Evolutionary conservation across 2,797 vertebrate genomes (phyloP).

Genomic region (Crenichthys baileyi): DNA sequence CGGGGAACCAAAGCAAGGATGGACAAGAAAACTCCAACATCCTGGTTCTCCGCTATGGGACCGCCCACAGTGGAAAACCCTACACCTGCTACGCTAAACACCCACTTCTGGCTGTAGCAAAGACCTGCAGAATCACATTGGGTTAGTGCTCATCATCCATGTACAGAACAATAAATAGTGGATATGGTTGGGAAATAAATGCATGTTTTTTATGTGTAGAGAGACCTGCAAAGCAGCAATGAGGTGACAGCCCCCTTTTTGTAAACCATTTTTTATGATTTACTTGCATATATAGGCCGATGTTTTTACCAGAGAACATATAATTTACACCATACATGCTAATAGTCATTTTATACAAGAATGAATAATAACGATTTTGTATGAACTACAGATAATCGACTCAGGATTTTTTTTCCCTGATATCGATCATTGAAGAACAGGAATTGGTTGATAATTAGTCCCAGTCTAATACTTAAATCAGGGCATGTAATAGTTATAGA

Average conservation of each 20-base stretch:
- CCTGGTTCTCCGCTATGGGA: constrained; percentile 80
- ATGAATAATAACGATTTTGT: no score
- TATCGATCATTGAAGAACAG: neutral
- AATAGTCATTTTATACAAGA: neutral
- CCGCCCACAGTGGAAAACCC: constrained; percentile 75
- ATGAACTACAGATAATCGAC: no score
- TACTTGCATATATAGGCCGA: neutral
- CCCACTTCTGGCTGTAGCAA: constrained; percentile 74
- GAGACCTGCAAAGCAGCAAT: constrained; percentile 64
- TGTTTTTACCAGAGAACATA: neutral
- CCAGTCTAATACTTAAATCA: neutral
- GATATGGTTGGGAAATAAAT: neutral
- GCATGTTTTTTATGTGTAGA: constrained; percentile 68
- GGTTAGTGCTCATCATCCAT: constrained; percentile 69
- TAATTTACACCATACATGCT: neutral
- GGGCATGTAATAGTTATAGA: neutral
- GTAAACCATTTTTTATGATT: neutral
- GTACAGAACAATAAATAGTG: neutral
- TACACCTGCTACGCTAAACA: constrained; percentile 86
- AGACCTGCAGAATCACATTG: constrained; percentile 82
- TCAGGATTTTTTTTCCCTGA: neutral
- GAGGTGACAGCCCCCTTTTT: neutral
- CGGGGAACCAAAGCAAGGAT: constrained; percentile 55
- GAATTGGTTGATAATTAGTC: neutral
- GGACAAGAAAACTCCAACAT: constrained; percentile 77